Base-by-base conservation (phyloP, 2,888 invertebrate genomes). In the Agrochola lota region DNA sequence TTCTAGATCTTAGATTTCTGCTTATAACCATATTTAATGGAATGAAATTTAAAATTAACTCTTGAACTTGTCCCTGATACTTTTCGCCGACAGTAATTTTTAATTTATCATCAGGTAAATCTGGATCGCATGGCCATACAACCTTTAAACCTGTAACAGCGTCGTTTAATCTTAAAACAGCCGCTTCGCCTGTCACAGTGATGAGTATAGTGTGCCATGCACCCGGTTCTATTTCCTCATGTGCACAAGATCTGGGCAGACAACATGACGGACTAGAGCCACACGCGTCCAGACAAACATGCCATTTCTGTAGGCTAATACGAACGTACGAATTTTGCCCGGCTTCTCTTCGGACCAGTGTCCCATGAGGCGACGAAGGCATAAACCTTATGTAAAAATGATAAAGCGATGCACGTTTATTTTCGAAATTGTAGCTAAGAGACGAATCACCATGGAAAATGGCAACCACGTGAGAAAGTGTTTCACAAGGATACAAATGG, bases 351-450 rank as follows among this genome's bases (percentile, higher is more conserved):
- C 95, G 93, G 5, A 97, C 91, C 43, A 97, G 88, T 7, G 93
- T 94, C 1, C 97, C 97, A 75, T 94, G 95, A 1, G 96, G 94
- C 26, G 95, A 94, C 6, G 96, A 85, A 6, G 97, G 94, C 90
- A 95, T 92, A 85, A 97, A 97, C 71, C 96, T 91, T 23, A 96
- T 85, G 86, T 94, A 97, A 77, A 96, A 93, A 84, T 97, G 97
- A 78, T 96, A 95, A 75, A 97, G 90, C 0, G 93, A 92, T 1
- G 94, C 95, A 40, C 93, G 92, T 85, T 93, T 95, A 15, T 92
- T 94, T 23, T 90, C 90, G 77, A 94, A 94, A 75, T 93, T 88
- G 81, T 95, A 97, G 35, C 94, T 90, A 52, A 97, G 89, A 84
- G 88, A 91, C 4, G 97, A 96, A 80, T 96, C 96, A 8, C 97